Conservation (phyloP, 2,888 invertebrate genomes). For the Ametastegia equiseti region DNA sequence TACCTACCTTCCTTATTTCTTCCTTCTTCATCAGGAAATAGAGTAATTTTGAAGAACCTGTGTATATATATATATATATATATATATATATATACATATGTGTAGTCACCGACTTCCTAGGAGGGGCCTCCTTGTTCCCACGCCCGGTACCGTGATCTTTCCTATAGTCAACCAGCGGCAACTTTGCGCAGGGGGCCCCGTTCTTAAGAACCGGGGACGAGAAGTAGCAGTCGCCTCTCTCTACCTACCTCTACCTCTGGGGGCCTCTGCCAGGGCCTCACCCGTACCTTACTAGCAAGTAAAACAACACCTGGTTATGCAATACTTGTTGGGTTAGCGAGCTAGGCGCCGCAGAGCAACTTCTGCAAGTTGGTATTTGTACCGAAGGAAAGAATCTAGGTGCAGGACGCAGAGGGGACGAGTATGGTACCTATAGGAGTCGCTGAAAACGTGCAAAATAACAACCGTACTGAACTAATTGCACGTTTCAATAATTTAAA, state of each 20-base stretch:
- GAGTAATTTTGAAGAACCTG: slow-evolving; percentile 20
- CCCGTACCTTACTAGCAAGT: slow-evolving; percentile 6
- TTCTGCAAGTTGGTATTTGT: background rate
- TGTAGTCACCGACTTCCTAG: slow-evolving; percentile 29
- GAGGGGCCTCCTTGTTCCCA: slow-evolving; percentile 69
- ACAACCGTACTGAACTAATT: slow-evolving; percentile 33
- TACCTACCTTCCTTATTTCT: too few relatives aligned
- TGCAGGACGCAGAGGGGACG: background rate
- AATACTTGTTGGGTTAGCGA: background rate
- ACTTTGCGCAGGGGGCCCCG: slow-evolving; percentile 56
- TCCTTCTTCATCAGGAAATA: too few relatives aligned
- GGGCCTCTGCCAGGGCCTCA: slow-evolving; percentile 40
- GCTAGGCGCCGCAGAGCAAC: slow-evolving; percentile 7
- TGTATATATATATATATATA: background rate
- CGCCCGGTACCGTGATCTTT: slow-evolving; percentile 74
- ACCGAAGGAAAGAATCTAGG: too few relatives aligned
- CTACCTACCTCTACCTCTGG: slow-evolving; percentile 51
- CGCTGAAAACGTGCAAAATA: slow-evolving; percentile 40
- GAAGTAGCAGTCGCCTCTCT: slow-evolving; percentile 57
- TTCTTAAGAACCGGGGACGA: slow-evolving; percentile 57
- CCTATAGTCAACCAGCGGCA: slow-evolving; percentile 47
- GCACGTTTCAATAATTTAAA: slow-evolving; percentile 44
- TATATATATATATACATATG: background rate
- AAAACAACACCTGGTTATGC: slow-evolving; percentile 43
- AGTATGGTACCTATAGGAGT: background rate